A percentile compares a stretch with the other conserved stretches of the same genome.
Conservation (phyloP, 2,797 vertebrate species). For the Pangasius macronema region DNA sequence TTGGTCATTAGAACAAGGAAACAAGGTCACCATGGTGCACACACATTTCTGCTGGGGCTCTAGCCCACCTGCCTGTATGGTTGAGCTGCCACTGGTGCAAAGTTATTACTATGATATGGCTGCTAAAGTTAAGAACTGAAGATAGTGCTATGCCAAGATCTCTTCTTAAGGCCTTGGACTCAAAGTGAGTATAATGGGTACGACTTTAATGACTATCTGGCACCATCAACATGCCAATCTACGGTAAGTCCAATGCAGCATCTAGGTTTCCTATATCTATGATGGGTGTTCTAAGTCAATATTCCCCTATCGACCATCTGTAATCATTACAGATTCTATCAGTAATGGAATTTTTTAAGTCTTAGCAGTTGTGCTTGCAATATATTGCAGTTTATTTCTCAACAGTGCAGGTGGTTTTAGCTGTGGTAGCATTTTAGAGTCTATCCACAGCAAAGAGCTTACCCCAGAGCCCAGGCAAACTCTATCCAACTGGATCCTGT, state of each 20-base stretch:
- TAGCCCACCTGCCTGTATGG: too few relatives aligned
- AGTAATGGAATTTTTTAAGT: background rate
- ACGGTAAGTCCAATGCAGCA: background rate
- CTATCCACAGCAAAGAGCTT: slow-evolving; percentile 37
- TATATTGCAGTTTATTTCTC: background rate
- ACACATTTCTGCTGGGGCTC: too few relatives aligned
- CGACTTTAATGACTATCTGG: background rate
- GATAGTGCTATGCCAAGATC: too few relatives aligned
- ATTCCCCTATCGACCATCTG: background rate
- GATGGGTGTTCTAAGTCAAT: background rate
- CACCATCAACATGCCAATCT: background rate
- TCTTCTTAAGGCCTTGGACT: background rate
- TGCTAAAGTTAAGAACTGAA: too few relatives aligned
- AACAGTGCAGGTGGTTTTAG: slow-evolving; percentile 18
- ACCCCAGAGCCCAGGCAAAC: slow-evolving; percentile 30
- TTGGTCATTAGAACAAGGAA: too few relatives aligned
- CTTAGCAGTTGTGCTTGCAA: background rate
- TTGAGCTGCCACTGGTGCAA: too few relatives aligned
- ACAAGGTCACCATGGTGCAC: too few relatives aligned
- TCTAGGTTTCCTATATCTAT: background rate
- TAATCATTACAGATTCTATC: background rate
- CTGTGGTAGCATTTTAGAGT: slow-evolving; percentile 24
- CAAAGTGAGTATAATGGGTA: background rate
- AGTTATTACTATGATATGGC: too few relatives aligned
- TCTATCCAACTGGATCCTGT: slow-evolving; percentile 45